Percentiles rank a stretch among this genome's conserved stretches.
phyloP scores from a whole-genome alignment of 2,113 vertebrate genomes.

The Saguinus midas region DNA sequence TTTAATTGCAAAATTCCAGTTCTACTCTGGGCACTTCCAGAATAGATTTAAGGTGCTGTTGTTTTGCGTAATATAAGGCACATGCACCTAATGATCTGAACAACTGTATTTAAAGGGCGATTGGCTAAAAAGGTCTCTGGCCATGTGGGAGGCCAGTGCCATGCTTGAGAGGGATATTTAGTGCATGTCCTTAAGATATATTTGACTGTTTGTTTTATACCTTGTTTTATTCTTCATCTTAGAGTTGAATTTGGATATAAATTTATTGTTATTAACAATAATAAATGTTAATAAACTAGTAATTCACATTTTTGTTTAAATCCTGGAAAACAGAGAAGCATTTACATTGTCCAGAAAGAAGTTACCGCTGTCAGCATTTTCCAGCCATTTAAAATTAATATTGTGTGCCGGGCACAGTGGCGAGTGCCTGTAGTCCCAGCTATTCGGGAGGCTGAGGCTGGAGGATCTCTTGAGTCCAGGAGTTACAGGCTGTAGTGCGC shows the following conservation, averaged over 20 bases:
- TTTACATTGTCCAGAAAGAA: conserved; percentile 1
- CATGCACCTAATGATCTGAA: not conserved
- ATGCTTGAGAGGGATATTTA: not conserved
- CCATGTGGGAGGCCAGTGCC: not conserved
- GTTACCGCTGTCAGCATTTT: not conserved
- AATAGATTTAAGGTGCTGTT: not conserved
- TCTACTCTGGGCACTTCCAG: not conserved
- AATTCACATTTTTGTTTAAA: not conserved
- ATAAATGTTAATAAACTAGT: too few species aligned
- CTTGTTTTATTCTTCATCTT: conserved; percentile 16
- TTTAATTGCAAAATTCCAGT: not conserved
- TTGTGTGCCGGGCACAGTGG: not conserved
- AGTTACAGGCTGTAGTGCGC: too few species aligned
- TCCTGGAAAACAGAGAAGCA: not conserved
- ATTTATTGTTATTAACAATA: too few species aligned
- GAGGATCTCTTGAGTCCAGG: too few species aligned
- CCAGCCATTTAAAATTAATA: not conserved
- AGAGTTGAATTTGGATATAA: not conserved
- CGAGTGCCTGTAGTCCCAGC: too few species aligned
- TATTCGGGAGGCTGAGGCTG: too few species aligned
- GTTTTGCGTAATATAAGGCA: not conserved
- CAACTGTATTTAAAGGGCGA: not conserved
- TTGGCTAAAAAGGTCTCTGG: not conserved
- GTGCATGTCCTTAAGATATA: not conserved
- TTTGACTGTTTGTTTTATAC: not conserved